Base-by-base conservation (phyloP, 1,140 invertebrate genomes). In the Elysia chlorotica region DNA sequence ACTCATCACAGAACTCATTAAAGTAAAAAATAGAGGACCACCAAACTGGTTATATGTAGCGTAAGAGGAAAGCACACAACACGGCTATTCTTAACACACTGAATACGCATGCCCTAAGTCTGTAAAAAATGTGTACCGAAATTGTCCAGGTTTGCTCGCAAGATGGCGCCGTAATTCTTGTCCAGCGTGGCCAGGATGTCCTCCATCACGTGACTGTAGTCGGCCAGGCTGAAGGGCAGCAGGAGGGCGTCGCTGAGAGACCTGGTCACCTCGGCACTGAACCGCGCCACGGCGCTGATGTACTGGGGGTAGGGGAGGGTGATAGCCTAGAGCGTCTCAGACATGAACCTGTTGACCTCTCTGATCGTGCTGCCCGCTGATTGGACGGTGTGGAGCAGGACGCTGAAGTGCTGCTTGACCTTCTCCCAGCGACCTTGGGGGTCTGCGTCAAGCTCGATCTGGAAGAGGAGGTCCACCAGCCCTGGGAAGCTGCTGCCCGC, bases 401-500 rank as follows among this genome's bases (percentile, higher is more conserved):
- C 78, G 28, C 81, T 78, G 65, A 81, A 81, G 65, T 85, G 82
- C 63, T 81, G 76, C n/a, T 75, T 72, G 2, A 84, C 78, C 23
- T 74, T 62, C 30, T 82, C 70, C 82, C 82, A 83, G 54, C 77
- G 71, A 78, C 82, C 82, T 84, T 66, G 21, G 38, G 2, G 21
- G 38, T 76, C 65, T 0, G 48, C 35, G 17, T 74, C 56, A 1
- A 69, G 73, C 6, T 80, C 79, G 10, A 87, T 84, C 59, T 84
- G 78, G 68, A 80, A 82, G 67, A 86, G 59, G 10, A 79, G 75
- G 65, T 89, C 88, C 0, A 80, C 78, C n/a, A 89, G 77, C 10
- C 88, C 88, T 21, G 88, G 85, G 75, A 89, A 88, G 71, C 82
- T 86, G 28, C 83, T 83, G 6, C 85, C 84, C 28, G 86, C 77